Base-by-base conservation (phyloP, 2,113 vertebrate genomes). In the Haplochromis burtoni region DNA sequence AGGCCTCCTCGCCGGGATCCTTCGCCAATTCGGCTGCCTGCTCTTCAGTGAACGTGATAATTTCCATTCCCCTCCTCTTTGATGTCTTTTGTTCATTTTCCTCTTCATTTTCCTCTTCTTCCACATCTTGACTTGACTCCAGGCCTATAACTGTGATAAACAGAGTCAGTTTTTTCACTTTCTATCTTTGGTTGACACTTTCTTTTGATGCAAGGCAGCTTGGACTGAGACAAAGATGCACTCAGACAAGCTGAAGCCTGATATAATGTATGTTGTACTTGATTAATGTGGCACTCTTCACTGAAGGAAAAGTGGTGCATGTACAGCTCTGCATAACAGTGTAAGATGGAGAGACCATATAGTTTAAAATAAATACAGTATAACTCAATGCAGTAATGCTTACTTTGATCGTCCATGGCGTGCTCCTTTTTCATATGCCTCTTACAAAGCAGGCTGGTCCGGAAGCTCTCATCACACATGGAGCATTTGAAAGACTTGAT, bases 31-130 rank as follows among this genome's bases (percentile, higher is more conserved):
- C 98, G 1, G 98, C 99, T 0, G 99, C 97, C 96, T 99, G 98
- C 93, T 99, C 98, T 91, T 99, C 97, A 0, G 98, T 99, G 89
- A 99, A 98, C 14, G 98, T 99, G 93, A 99, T 98, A 86, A 99
- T 98, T 73, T 98, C 98, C 9, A 97, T 91, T 4, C 98, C 97
- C 79, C 96, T 96, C 89, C 98, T 97, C 84, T 98, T 97, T 1
- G 95, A 93, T 5, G 85, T 16, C 2, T 94, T 93, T 68, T 96
- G 96, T 9, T 98, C 98, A 3, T 57, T 33, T 4, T 98, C 98
- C 2, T 97, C 97, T 0, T 98, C 98, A 0, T 98, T 97, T 80
- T 98, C 98, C 59, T 92, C 93, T 2, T 95, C 89, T 49, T 95
- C 95, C 5, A 93, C 81, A 33, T 96, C 95, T 57, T 94, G 92